phyloP scores from a whole-genome alignment of 2,797 vertebrate species.

The Eulemur coronatus region DNA sequence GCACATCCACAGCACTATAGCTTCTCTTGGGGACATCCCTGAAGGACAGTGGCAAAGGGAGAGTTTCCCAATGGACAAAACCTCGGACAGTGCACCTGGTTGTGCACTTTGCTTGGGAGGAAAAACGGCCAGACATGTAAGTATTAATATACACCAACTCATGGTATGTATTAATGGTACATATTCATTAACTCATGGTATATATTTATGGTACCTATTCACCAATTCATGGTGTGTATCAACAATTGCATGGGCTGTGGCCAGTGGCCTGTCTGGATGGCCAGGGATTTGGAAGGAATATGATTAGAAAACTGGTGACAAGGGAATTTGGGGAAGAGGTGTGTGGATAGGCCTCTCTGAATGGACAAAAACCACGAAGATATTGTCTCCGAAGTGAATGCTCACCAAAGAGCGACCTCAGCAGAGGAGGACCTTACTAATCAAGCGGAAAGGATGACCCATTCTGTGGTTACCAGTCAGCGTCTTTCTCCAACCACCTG shows the following conservation, averaged over 20 bases:
- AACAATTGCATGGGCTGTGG: neutral
- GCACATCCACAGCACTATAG: neutral
- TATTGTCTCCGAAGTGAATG: neutral
- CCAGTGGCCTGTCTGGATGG: neutral
- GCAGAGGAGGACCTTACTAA: neutral
- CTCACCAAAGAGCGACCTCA: neutral
- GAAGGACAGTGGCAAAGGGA: neutral
- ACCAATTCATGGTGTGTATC: no score
- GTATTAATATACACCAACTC: neutral
- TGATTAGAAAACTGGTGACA: neutral
- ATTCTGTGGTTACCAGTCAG: neutral
- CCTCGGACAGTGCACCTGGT: neutral
- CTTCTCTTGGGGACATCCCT: neutral
- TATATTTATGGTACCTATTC: no score
- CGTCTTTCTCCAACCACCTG: neutral
- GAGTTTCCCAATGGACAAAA: neutral
- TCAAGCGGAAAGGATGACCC: neutral
- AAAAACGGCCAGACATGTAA: neutral
- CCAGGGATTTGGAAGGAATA: neutral
- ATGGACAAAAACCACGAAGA: neutral
- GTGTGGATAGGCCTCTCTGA: neutral
- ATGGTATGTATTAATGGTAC: no score
- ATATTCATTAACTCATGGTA: no score
- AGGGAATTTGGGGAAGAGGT: neutral
- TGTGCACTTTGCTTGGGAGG: neutral